These are phyloP conservation scores for Drosophila paracracens DNA, from an alignment of 2,888 invertebrate genomes.

Conservation along the genomic window DNA sequence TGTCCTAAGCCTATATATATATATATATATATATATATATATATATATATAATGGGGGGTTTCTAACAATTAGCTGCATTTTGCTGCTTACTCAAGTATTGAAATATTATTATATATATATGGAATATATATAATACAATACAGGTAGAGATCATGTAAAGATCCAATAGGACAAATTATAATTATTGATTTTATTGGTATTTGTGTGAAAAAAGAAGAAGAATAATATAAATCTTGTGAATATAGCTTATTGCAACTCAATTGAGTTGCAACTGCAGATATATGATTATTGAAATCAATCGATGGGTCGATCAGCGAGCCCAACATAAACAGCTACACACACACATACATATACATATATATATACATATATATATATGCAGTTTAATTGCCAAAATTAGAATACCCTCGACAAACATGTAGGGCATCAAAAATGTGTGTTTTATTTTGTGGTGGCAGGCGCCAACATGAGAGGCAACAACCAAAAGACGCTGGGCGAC, in stretches of 20 bases:
- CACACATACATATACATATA: neutral
- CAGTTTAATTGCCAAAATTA: neutral
- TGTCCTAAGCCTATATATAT: too few relatives aligned
- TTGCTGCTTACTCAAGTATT: neutral
- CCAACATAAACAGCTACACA: neutral
- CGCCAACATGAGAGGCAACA: constrained; percentile 42
- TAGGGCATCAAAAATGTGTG: constrained; percentile 34
- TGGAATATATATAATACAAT: neutral
- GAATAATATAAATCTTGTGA: neutral
- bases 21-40: neutral
- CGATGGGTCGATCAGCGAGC: neutral
- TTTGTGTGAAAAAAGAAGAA: neutral
- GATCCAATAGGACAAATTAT: too few relatives aligned
- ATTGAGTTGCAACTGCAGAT: neutral
- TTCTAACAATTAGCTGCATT: neutral
- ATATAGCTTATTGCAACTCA: neutral
- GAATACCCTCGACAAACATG: constrained; percentile 21
- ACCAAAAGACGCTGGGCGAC: constrained; percentile 30
- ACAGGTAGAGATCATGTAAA: neutral
- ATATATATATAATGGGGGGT: neutral
- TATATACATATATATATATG: neutral
- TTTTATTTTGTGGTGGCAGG: constrained; percentile 42
- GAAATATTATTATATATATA: neutral
- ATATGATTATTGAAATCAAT: neutral
- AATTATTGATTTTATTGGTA: too few relatives aligned